Evolutionary conservation across 2,113 vertebrate genomes (phyloP).

Genomic region (Eulacestoma nigropectus): DNA sequence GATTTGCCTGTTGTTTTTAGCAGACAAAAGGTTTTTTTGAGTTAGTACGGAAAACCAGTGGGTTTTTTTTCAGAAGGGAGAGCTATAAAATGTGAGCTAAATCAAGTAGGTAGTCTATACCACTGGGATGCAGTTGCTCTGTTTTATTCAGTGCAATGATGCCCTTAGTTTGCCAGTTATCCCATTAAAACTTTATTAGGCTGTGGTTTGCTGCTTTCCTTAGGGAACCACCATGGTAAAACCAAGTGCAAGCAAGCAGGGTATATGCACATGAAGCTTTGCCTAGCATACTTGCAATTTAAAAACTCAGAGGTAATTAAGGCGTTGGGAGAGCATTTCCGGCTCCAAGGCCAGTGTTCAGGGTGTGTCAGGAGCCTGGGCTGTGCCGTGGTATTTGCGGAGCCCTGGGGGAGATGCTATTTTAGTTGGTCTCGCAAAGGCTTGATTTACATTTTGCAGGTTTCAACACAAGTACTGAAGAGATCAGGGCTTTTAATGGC

Average conservation of each 20-base stretch:
- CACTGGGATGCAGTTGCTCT: not conserved
- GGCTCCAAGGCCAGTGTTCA: not conserved
- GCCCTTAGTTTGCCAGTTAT: not conserved
- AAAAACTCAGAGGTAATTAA: not conserved
- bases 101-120: not conserved
- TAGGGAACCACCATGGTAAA: not conserved
- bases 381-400: conserved; percentile 70
- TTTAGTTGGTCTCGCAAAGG: conserved; percentile 68
- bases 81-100: not conserved
- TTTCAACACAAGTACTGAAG: conserved; percentile 62
- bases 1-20: not conserved
- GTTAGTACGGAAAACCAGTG: not conserved
- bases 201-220: not conserved
- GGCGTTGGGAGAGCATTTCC: not conserved
- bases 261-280: rapidly evolving
- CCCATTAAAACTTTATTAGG: not conserved
- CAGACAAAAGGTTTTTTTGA: not conserved
- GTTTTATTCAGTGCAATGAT: not conserved
- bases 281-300: not conserved
- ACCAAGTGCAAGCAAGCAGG: not conserved
- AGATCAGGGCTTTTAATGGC: conserved; percentile 51
- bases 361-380: not conserved
- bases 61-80: not conserved
- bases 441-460: conserved; percentile 74
- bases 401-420: conserved; percentile 72